phyloP scores from a whole-genome alignment of 1,140 invertebrate species.

The Trichogramma pretiosum region DNA sequence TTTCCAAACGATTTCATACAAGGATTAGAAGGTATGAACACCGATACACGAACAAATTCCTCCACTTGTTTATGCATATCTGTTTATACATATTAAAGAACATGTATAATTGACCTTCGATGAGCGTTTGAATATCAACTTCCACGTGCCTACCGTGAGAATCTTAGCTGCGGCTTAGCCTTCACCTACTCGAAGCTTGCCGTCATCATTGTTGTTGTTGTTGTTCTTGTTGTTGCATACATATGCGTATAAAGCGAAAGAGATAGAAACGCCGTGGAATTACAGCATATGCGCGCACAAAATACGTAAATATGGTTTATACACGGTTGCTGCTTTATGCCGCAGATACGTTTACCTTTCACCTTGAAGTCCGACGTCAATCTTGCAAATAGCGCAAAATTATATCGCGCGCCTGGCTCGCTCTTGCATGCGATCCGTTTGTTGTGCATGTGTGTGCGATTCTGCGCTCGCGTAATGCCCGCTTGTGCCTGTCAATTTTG shows the following conservation, averaged over 20 bases:
- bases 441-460: too few relatives aligned
- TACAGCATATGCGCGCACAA: conserved; percentile 6
- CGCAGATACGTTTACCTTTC: conserved; percentile 9
- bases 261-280: too few relatives aligned
- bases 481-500: too few relatives aligned
- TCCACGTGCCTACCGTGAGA: conserved; percentile 18
- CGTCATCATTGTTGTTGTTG: conserved; percentile 9
- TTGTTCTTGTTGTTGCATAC: not conserved
- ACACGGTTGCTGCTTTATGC: not conserved
- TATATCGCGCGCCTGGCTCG: not conserved
- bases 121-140: conserved; percentile 15
- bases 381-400: conserved; percentile 9
- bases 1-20: conserved; percentile 1
- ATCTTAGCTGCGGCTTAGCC: conserved; percentile 15
- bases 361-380: conserved; percentile 2
- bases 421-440: too few relatives aligned
- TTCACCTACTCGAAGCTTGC: too few relatives aligned
- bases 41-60: not conserved
- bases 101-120: conserved; percentile 17
- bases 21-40: conserved; percentile 13
- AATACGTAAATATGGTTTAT: not conserved
- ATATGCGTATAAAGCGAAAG: conserved; percentile 1
- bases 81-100: not conserved
- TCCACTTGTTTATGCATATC: not conserved
- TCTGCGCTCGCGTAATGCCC: too few relatives aligned